Base-by-base conservation (phyloP, 2,888 invertebrate genomes). In the Hydraecia micacea region DNA sequence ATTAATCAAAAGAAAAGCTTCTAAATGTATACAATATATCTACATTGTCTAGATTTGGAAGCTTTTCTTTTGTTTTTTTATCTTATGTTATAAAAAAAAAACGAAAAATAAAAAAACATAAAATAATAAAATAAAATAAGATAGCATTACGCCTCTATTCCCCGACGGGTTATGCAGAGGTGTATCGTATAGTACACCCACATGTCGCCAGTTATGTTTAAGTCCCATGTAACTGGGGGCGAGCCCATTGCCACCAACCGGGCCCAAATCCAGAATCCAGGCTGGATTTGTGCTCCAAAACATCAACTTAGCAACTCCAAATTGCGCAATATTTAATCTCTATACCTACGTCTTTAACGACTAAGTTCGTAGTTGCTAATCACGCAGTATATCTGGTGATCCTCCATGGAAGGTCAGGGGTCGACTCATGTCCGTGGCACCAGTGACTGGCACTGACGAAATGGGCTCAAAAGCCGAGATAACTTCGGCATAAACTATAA, bases 371-470 rank as follows among this genome's bases (percentile, higher is more conserved):
- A 62, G 55, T 79, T 66, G 71, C 79, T 88, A 88, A 89, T 89
- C 88, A 89, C 65, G 68, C 52, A 42, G 68, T 73, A 58, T 86
- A 77, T 69, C 87, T 80, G 65, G 65, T 88, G 90, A 90, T 86
- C 86, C 80, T 81, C 86, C 66, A 80, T 82, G 80, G 73, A 73
- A 85, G 90, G 86, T 87, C 90, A 85, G 73, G 65, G 88, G 89
- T 86, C 85, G 87, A 89, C 87, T 90, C 90, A 87, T 80, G 92
- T 90, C 91, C 93, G 88, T 93, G 93, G 90, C 92, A 87, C 88
- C 88, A 85, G 85, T 85, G 83, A 83, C 84, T 86, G 86, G 71
- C 75, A 83, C 84, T 91, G 90, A 90, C 90, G 91, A 90, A 90
- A 90, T 88, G 89, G 86, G 88, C 90, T 90, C 90, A 91, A 90